Evolutionary conservation across 2,888 invertebrate species (phyloP), one percentile per base, ranked within the genome.

Genomic region (Agriotes lineatus): DNA sequence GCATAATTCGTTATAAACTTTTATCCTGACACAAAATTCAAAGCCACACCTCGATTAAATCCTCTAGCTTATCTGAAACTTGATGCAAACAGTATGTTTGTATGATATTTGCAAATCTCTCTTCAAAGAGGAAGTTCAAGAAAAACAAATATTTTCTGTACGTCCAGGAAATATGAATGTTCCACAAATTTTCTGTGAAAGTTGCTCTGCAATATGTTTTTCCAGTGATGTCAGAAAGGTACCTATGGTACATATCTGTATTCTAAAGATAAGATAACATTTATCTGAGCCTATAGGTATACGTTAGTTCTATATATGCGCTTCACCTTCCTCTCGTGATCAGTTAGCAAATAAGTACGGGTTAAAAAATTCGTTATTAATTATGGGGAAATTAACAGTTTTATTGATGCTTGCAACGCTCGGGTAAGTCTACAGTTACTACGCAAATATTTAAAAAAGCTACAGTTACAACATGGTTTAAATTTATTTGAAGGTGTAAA

Each of bases 181-280:
- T 16, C 6, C 18, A 9, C 12, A 42, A 42, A 4, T 1, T 16
- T 42, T 16, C 42, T 25, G 25, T 25, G 25, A 12, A 39, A 39
- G 39, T 39, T 39, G 14, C 6, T 39, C 1, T 39, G 14, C 3
- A 25, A 25, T 33, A 16, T 33, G 30, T 16, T 37, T 39, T 56
- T 22, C 56, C 56, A 14, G 39, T 56, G 56, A 56, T 39, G 56
- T 56, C 56, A 56, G 9, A 1, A 35, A 18, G 20, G n/a, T n/a
- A n/a, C n/a, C 7, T 50, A 19, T 10, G 18, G 18, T 33, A 52
- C 33, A 52, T 52, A 52, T n/a, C 52, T 16, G 18, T 30, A 33
- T 59, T 2, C 12, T 22, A 5, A 22, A 52, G 61, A 62, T 62
- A 62, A 62, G 61, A 62, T 62, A 62, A 62, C 35, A 9, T 20